Conservation (phyloP, 2,113 vertebrate genomes). For the Microcebus ravelobensis region DNA sequence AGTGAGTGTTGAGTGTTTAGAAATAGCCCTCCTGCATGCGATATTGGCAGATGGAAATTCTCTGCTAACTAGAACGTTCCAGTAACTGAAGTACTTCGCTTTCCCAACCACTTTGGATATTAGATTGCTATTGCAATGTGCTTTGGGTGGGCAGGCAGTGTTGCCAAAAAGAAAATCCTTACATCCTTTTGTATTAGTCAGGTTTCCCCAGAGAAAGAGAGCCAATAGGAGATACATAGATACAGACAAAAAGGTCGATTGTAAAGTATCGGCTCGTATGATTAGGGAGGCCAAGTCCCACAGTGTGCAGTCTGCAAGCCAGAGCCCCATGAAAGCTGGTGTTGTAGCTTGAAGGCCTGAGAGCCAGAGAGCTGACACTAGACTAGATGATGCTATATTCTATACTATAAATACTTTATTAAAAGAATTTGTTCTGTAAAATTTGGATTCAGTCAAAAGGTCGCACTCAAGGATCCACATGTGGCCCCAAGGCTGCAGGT, state of each 20-base stretch:
- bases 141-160: not conserved
- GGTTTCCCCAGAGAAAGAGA: not conserved
- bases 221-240: not conserved
- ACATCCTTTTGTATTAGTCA: not conserved
- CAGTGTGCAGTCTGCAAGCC: not conserved
- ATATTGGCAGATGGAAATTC: not conserved
- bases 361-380: not conserved
- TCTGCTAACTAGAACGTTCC: not conserved
- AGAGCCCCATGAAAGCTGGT: not conserved
- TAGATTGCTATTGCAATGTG: not conserved
- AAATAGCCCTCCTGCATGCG: not conserved
- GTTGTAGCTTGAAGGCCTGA: not conserved
- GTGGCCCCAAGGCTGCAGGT: too few relatives aligned
- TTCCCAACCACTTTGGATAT: not conserved
- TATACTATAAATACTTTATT: too few relatives aligned
- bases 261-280: not conserved
- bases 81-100: not conserved
- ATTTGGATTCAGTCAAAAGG: too few relatives aligned
- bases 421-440: too few relatives aligned
- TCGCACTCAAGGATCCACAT: too few relatives aligned
- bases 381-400: too few relatives aligned
- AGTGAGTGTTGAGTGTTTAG: constrained; percentile 32
- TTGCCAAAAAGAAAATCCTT: not conserved
- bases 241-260: not conserved
- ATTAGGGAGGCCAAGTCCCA: too few relatives aligned